Evolutionary conservation across 2,888 invertebrate species (phyloP).

Genomic region (Mimas tiliae): DNA sequence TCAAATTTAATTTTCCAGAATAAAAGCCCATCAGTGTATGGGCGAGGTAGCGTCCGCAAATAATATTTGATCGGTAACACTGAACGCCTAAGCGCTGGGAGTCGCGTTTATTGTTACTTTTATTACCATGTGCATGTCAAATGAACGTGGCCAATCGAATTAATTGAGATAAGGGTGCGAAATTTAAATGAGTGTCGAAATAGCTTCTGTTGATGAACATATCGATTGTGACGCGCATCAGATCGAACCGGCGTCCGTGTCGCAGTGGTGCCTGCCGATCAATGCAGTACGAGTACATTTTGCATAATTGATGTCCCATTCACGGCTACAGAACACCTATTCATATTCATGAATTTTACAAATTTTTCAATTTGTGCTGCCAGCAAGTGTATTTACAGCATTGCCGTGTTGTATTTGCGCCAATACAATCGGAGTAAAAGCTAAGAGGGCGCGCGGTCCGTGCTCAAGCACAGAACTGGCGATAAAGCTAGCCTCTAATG

Average conservation of each 20-base stretch:
- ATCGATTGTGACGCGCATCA: conserved; percentile 48
- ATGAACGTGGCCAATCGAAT: conserved; percentile 52
- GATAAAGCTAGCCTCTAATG: conserved; percentile 66
- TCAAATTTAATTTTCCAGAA: conserved; percentile 13
- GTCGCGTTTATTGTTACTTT: conserved; percentile 56
- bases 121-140: conserved; percentile 52
- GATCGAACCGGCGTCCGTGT: conserved; percentile 54
- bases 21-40: conserved; percentile 29
- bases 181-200: conserved; percentile 53
- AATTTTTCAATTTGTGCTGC: conserved; percentile 78
- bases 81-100: conserved; percentile 31
- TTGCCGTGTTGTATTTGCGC: conserved; percentile 69
- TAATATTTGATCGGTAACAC: conserved; percentile 24
- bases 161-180: conserved; percentile 49
- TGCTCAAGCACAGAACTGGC: conserved; percentile 49
- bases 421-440: conserved; percentile 78
- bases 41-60: conserved; percentile 15
- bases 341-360: conserved; percentile 83
- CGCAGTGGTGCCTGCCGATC: conserved; percentile 56
- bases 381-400: conserved; percentile 76
- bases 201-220: conserved; percentile 49
- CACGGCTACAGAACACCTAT: conserved; percentile 75
- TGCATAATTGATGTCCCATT: conserved; percentile 83
- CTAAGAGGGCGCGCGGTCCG: conserved; percentile 54
- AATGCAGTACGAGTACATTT: conserved; percentile 75